Percentiles rank a stretch among this genome's conserved stretches.
Evolutionary conservation across 2,797 vertebrate species (phyloP).

Genomic region (Mormyrops attenuatus): DNA sequence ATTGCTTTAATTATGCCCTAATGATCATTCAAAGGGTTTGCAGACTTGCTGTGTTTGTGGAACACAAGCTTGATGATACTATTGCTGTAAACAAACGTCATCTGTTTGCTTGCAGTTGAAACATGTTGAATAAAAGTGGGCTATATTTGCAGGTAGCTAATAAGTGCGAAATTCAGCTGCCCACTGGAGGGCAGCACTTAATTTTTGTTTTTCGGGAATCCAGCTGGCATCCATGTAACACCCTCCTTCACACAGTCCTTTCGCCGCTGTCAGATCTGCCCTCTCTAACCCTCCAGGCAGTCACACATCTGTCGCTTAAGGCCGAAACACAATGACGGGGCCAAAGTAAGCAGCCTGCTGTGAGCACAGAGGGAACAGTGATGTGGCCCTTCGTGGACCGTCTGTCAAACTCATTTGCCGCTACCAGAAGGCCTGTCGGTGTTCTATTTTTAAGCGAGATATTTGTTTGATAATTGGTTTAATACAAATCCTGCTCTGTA

Average conservation of each 20-base stretch:
- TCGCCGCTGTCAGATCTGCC: not conserved
- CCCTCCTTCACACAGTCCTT: not conserved
- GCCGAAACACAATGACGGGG: not conserved
- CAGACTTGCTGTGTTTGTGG: not conserved
- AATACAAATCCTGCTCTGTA: not conserved
- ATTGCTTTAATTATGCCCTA: not conserved
- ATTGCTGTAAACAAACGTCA: not conserved
- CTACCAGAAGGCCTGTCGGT: not conserved
- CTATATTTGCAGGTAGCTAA: not conserved
- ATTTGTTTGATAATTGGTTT: not conserved
- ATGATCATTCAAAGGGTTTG: constrained; percentile 9
- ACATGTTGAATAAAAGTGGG: not conserved
- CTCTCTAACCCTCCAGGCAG: not conserved
- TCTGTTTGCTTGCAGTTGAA: not conserved
- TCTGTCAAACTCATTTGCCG: not conserved
- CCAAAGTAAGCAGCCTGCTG: not conserved
- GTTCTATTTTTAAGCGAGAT: not conserved
- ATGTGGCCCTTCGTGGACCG: not conserved
- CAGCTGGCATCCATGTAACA: not conserved
- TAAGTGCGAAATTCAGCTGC: not conserved
- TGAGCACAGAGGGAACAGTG: not conserved
- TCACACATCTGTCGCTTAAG: not conserved
- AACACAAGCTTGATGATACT: not conserved
- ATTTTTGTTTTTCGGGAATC: not conserved
- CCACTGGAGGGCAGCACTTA: not conserved